Evolutionary conservation across 1,140 invertebrate species (phyloP).

Genomic region (Olivierus martensii): DNA sequence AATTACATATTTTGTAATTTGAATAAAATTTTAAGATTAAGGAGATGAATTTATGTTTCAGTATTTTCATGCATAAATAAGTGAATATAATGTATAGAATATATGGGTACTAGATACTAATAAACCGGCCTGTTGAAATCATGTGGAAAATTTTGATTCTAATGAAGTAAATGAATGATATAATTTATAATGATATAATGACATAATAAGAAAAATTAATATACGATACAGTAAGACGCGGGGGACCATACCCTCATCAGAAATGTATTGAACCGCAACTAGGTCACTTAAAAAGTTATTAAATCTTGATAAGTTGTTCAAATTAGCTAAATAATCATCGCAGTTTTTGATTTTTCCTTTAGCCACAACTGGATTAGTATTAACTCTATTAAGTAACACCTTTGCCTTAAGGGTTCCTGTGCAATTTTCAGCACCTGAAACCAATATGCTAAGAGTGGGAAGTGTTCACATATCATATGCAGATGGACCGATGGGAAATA

Average conservation of each 20-base stretch:
- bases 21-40: no score
- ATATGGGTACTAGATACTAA: no score
- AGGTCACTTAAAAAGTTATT: conserved; percentile 6
- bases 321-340: conserved; percentile 1
- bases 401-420: conserved; percentile 2
- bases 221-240: no score
- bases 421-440: conserved; percentile 3
- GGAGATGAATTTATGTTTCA: no score
- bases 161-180: no score
- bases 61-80: no score
- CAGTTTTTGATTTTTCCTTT: conserved; percentile 5
- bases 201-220: no score
- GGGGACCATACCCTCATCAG: conserved; percentile 3
- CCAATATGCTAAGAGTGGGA: conserved; percentile 5
- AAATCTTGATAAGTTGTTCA: conserved; percentile 1
- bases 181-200: no score
- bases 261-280: background rate
- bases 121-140: no score
- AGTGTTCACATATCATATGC: conserved; percentile 5
- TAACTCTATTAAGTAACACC: conserved; percentile 7
- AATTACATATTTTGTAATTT: no score
- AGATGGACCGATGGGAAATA: conserved; percentile 8
- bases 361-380: conserved; percentile 4
- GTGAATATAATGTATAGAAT: no score
- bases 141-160: no score